Conservation (phyloP, 2,888 invertebrate species). For the Scotopteryx bipunctaria region DNA sequence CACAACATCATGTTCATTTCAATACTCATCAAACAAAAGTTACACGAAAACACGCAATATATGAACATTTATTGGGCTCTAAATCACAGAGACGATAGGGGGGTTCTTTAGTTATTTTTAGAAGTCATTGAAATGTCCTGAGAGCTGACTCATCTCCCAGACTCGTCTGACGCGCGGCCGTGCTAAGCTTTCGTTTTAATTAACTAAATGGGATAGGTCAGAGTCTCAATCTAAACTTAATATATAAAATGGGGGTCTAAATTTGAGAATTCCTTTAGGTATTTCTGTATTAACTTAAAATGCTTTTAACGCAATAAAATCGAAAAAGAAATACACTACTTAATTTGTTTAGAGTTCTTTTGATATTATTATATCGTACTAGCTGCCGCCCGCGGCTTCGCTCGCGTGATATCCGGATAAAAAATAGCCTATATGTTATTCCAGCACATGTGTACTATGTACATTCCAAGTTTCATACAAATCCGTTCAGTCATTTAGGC, state of each 20-base stretch:
- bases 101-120: constrained; percentile 49
- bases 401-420: too few relatives aligned
- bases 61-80: constrained; percentile 47
- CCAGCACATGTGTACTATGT: too few relatives aligned
- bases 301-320: too few relatives aligned
- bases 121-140: constrained; percentile 49
- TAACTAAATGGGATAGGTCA: constrained; percentile 17
- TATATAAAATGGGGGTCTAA: neutral
- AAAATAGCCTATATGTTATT: too few relatives aligned
- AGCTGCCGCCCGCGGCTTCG: too few relatives aligned
- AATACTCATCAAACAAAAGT: constrained; percentile 37
- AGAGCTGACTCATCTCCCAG: constrained; percentile 44
- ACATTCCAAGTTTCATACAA: too few relatives aligned
- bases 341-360: too few relatives aligned
- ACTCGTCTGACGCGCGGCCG: constrained; percentile 36
- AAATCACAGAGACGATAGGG: constrained; percentile 48
- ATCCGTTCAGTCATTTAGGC: too few relatives aligned
- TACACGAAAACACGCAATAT: constrained; percentile 39
- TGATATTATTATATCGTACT: too few relatives aligned
- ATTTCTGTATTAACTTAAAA: too few relatives aligned
- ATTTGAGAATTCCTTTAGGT: neutral
- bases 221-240: neutral
- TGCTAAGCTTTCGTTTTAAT: neutral
- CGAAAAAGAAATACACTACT: too few relatives aligned
- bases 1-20: constrained; percentile 18